Evolutionary conservation across 2,113 vertebrate genomes (phyloP).

Genomic region (Hemicordylus capensis): DNA sequence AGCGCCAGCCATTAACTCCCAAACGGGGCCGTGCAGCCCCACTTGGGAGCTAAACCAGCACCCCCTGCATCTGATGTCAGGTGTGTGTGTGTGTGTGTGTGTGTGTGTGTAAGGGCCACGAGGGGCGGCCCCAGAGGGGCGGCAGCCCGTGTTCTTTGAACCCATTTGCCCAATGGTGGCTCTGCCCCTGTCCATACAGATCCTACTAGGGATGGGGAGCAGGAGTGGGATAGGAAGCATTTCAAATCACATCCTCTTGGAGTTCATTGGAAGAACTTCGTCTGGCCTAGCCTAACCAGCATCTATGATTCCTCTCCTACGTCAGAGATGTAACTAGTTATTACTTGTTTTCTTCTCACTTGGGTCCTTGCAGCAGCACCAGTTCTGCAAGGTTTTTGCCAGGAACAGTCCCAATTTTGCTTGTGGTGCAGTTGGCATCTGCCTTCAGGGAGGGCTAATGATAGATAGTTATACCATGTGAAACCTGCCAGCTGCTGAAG

Average conservation of each 20-base stretch:
- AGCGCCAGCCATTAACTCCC: no score
- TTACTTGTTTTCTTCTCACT: neutral
- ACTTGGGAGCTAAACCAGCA: no score
- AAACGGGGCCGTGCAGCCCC: no score
- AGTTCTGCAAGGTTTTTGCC: constrained; percentile 13
- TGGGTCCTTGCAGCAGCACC: constrained; percentile 3
- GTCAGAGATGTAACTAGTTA: neutral
- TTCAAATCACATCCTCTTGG: neutral
- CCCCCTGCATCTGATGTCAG: no score
- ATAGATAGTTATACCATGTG: neutral
- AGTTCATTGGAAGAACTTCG: neutral
- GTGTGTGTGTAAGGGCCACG: no score
- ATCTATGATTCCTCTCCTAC: neutral
- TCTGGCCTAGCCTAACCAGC: neutral
- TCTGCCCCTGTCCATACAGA: no score
- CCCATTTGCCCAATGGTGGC: no score
- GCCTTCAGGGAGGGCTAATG: neutral
- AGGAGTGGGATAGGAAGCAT: neutral
- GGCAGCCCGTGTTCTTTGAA: no score
- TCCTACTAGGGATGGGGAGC: neutral
- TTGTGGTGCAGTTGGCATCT: constrained; percentile 7
- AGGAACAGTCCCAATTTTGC: constrained; percentile 13
- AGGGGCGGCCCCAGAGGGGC: no score
- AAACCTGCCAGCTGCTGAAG: neutral
- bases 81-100: no score